A percentile compares a stretch with the other conserved stretches of the same genome.
phyloP scores from a whole-genome alignment of 2,797 vertebrate genomes.

The Fratercula arctica region DNA sequence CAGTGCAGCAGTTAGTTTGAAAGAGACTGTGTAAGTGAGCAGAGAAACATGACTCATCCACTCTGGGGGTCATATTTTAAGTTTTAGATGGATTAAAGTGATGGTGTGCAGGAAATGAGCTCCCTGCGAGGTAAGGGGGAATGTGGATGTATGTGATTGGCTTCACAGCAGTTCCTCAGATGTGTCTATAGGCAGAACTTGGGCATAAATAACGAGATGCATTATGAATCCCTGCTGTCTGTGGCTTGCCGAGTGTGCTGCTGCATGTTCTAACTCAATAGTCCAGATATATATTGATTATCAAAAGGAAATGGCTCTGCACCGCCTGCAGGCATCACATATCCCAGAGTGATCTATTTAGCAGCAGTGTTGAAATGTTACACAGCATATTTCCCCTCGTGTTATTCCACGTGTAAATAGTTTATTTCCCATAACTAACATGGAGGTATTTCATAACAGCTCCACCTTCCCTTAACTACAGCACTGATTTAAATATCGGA shows the following conservation, averaged over 20 bases:
- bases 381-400: background rate
- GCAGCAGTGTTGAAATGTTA: background rate
- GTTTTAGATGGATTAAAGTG: background rate
- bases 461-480: background rate
- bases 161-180: background rate
- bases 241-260: background rate
- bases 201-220: background rate
- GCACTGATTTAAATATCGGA: background rate
- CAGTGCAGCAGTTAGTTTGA: background rate
- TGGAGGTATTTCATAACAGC: background rate
- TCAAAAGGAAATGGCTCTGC: background rate
- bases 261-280: background rate
- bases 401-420: background rate
- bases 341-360: background rate
- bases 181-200: background rate
- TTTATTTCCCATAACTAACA: background rate
- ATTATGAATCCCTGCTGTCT: background rate
- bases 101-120: background rate
- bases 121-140: background rate
- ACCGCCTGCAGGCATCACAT: background rate
- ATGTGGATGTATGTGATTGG: rapidly evolving
- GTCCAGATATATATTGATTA: slow-evolving; percentile 6
- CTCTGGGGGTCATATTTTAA: background rate
- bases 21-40: background rate
- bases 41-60: background rate